Percentiles rank a stretch among this genome's conserved stretches.
Evolutionary conservation across 2,113 vertebrate species (phyloP).

Genomic region (Calidris pygmaea): DNA sequence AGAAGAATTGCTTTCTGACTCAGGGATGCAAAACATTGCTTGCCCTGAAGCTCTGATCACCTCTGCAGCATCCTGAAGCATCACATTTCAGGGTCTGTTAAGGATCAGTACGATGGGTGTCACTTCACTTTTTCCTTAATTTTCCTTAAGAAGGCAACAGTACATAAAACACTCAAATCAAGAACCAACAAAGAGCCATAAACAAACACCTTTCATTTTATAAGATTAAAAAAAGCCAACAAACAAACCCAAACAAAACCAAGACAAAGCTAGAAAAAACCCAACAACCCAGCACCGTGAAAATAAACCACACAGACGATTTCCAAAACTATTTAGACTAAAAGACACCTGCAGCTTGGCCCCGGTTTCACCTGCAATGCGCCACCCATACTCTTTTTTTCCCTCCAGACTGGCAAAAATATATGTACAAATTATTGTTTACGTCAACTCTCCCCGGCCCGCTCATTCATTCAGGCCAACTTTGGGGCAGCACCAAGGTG

Average conservation of each 20-base stretch:
- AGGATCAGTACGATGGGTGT: not conserved
- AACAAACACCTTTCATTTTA: not conserved
- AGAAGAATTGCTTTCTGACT: not conserved
- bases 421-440: not conserved
- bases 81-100: rapidly evolving
- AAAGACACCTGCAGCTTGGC: not conserved
- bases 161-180: not conserved
- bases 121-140: not conserved
- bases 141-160: not conserved
- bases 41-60: not conserved
- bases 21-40: not conserved
- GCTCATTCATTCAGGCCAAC: not conserved
- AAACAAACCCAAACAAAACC: not conserved
- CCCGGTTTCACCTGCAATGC: not conserved
- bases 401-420: not conserved
- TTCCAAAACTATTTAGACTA: not conserved
- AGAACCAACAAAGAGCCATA: not conserved
- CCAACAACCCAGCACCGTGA: not conserved
- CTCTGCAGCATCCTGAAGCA: not conserved
- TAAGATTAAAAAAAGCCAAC: not conserved
- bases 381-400: not conserved
- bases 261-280: not conserved
- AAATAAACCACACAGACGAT: not conserved
- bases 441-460: not conserved
- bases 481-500: not conserved